These are phyloP conservation scores for Hemitrygon akajei DNA, from an alignment of 2,797 vertebrate genomes.

Conservation along the genomic window DNA sequence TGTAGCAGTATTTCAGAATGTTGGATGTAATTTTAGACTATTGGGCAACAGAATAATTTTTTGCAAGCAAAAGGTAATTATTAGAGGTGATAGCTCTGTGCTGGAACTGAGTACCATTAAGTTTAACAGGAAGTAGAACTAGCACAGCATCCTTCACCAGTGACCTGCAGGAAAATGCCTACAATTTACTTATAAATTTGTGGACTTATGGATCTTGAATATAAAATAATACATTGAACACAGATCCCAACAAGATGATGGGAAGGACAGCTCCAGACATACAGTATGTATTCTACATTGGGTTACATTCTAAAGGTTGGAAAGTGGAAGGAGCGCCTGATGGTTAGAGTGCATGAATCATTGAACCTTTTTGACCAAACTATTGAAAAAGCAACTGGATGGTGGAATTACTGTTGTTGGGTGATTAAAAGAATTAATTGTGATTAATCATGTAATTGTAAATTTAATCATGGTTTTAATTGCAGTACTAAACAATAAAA, in stretches of 20 bases:
- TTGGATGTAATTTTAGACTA: not conserved
- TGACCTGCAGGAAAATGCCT: not conserved
- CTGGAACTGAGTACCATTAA: not conserved
- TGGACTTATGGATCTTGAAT: not conserved
- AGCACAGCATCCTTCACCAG: not conserved
- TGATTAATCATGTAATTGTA: no score
- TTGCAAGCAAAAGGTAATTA: not conserved
- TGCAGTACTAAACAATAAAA: no score
- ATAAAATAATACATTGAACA: not conserved
- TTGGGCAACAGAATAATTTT: not conserved
- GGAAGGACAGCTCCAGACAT: not conserved
- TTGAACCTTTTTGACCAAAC: not conserved
- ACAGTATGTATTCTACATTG: not conserved
- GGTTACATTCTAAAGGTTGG: not conserved
- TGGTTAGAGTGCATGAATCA: not conserved
- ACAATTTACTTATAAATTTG: not conserved
- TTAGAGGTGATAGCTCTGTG: not conserved
- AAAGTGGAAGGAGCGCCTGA: not conserved
- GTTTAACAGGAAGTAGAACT: not conserved
- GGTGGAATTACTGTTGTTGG: not conserved
- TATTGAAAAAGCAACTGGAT: not conserved
- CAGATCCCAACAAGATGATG: not conserved
- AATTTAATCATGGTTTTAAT: no score
- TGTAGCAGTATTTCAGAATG: not conserved
- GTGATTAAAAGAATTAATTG: no score